Evolutionary conservation across 1,140 invertebrate species (phyloP).

Genomic region (Cotesia glomerata): DNA sequence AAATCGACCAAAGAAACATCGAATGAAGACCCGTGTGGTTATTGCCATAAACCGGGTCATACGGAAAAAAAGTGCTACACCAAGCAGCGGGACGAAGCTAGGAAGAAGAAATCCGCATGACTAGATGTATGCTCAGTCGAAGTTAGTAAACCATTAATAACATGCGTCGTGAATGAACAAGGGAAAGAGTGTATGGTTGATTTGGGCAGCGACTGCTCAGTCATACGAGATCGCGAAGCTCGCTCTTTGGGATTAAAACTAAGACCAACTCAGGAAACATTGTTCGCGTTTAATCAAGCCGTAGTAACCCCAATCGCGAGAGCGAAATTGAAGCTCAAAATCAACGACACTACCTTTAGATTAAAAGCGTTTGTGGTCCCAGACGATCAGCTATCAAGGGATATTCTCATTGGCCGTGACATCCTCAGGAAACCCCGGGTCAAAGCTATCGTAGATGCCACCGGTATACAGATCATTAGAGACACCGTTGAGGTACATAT

Average conservation of each 20-base stretch:
- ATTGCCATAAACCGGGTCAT: neutral
- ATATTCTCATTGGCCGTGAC: constrained; percentile 21
- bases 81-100: neutral
- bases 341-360: constrained; percentile 15
- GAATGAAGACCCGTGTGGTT: neutral
- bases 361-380: constrained; percentile 17
- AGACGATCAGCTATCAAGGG: constrained; percentile 21
- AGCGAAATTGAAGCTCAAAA: constrained; percentile 9
- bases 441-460: constrained; percentile 1
- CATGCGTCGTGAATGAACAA: neutral
- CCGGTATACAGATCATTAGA: neutral
- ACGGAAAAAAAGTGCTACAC: neutral
- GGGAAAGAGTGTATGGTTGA: constrained; percentile 25
- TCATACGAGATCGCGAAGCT: constrained; percentile 29
- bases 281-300: constrained; percentile 32
- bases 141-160: neutral
- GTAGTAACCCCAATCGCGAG: constrained; percentile 21
- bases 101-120: constrained; percentile 4
- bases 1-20: neutral
- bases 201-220: constrained; percentile 28
- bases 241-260: constrained; percentile 10
- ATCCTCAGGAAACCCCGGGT: constrained; percentile 16
- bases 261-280: constrained; percentile 6
- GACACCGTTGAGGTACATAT: constrained; percentile 10
- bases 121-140: neutral